phyloP scores from a whole-genome alignment of 1,140 invertebrate genomes.

The Drosophila persimilis region DNA sequence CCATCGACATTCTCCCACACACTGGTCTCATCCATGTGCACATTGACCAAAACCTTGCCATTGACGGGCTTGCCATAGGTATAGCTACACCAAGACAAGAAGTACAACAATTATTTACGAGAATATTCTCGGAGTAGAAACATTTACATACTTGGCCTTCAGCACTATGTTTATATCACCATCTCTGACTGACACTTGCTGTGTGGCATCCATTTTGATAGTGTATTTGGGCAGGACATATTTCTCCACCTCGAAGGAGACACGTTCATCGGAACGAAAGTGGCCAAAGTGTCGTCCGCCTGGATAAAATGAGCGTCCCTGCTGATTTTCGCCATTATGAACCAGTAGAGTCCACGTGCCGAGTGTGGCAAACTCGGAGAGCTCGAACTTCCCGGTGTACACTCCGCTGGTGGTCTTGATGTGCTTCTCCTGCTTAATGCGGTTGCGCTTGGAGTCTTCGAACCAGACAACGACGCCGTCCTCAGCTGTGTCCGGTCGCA shows the following conservation, averaged over 20 bases:
- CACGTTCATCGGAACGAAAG: conserved; percentile 46
- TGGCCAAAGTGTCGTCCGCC: background rate
- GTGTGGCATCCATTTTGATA: conserved; percentile 91
- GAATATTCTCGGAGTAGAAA: background rate
- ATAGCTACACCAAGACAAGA: conserved; percentile 83
- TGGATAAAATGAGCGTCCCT: background rate
- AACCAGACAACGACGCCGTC: conserved; percentile 84
- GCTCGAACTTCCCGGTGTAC: conserved; percentile 87
- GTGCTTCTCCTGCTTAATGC: conserved; percentile 90
- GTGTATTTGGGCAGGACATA: conserved; percentile 97
- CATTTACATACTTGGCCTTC: conserved; percentile 86
- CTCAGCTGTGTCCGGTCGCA: conserved; percentile 89
- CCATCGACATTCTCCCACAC: conserved; percentile 46
- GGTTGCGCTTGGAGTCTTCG: conserved; percentile 72
- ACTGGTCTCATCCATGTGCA: conserved; percentile 80
- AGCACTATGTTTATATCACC: conserved; percentile 90
- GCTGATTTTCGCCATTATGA: conserved; percentile 37
- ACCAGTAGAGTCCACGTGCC: conserved; percentile 91
- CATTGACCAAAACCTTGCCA: conserved; percentile 87
- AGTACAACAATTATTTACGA: background rate
- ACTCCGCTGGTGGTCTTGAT: conserved; percentile 89
- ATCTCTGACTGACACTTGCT: conserved; percentile 92
- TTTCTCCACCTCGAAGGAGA: conserved; percentile 86
- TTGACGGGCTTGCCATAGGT: conserved; percentile 91
- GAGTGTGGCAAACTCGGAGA: conserved; percentile 92